Conservation (phyloP, 2,113 vertebrate genomes). For the Leucoraja erinaceus region DNA sequence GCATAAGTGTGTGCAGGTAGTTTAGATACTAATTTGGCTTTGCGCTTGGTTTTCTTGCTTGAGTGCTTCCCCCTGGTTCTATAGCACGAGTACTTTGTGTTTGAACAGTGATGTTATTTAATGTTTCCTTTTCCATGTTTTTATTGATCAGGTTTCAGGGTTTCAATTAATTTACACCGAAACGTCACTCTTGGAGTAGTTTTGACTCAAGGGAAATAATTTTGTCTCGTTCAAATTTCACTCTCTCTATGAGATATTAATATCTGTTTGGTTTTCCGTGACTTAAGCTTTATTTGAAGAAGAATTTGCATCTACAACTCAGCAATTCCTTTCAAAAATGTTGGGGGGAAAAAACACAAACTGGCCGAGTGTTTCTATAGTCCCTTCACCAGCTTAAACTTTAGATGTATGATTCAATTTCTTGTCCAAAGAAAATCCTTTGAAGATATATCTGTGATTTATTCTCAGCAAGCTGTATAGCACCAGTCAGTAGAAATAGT, state of each 20-base stretch:
- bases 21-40: too few species aligned
- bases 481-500: background rate
- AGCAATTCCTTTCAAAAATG: background rate
- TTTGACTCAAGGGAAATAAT: background rate
- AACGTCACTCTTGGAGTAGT: too few species aligned
- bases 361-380: background rate
- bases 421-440: background rate
- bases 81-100: too few species aligned
- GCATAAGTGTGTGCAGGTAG: too few species aligned
- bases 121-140: background rate
- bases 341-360: background rate
- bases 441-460: background rate
- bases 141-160: background rate
- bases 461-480: background rate
- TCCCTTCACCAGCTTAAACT: background rate
- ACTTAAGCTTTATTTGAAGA: background rate
- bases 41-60: too few species aligned
- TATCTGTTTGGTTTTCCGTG: background rate
- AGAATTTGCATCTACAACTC: background rate
- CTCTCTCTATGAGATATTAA: background rate
- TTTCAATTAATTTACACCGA: conserved; percentile 3
- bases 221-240: background rate
- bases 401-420: background rate
- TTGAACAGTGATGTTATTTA: too few species aligned
- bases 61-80: too few species aligned